These are phyloP conservation scores for Montipora sp. DNA, from an alignment of 64 coral and sea anemone genomes.

Conservation along the genomic window DNA sequence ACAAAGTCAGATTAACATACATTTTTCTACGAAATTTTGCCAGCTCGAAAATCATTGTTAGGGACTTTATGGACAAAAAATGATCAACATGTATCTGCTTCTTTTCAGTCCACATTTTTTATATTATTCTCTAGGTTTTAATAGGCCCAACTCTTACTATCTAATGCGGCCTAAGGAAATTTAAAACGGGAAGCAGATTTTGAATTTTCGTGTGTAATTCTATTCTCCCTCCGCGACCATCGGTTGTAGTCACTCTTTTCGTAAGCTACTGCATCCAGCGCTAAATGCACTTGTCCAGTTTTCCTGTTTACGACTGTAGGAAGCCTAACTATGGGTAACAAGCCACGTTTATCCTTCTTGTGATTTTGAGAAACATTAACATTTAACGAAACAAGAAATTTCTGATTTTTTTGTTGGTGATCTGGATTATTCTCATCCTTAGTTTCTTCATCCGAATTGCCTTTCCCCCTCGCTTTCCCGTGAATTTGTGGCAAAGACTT, in stretches of 20 bases:
- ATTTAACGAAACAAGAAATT: conserved; percentile 24
- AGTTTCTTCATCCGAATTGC: background rate
- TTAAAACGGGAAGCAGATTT: background rate
- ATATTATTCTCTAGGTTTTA: too few species aligned
- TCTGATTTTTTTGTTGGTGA: background rate
- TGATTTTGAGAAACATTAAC: background rate
- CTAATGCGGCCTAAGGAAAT: background rate
- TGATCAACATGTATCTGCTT: too few species aligned
- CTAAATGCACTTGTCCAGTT: conserved; percentile 9
- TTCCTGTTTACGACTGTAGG: conserved; percentile 20
- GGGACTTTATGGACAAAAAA: too few species aligned
- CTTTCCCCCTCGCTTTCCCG: background rate
- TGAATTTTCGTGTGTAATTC: background rate
- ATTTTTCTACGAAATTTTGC: too few species aligned
- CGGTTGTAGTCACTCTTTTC: conserved; percentile 36
- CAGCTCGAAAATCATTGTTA: too few species aligned
- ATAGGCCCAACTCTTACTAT: too few species aligned
- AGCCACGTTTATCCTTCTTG: background rate
- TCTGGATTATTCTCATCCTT: background rate
- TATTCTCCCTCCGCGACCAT: conserved; percentile 30
- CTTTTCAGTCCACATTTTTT: too few species aligned
- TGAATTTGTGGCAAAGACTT: background rate
- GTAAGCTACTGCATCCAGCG: conserved; percentile 2
- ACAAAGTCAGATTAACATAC: too few species aligned
- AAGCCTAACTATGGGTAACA: conserved; percentile 15